Evolutionary conservation across 2,888 invertebrate species (phyloP), one percentile per base, ranked within the genome.

Genomic region (Lasius fuliginosus): DNA sequence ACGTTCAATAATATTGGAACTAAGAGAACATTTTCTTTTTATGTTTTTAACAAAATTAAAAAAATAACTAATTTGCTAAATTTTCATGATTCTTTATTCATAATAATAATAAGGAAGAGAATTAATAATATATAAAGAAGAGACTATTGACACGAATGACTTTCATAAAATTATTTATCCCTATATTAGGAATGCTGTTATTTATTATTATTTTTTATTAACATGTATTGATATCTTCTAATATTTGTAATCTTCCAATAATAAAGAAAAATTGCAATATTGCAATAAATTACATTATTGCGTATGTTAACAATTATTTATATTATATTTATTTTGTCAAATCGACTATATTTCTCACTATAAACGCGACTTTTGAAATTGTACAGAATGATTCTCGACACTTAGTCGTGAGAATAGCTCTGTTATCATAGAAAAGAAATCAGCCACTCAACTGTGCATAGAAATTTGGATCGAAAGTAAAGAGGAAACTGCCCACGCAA

Each of bases 401-500:
- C 9, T 82, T 64, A 62, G 46, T 82, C 46, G 53, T 30, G 56
- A 30, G 23, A 76, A 46, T 18, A n/a, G n/a, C 36, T 84, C 58
- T 53, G 62, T 68, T 85, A 83, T 83, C 65, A 27, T 30, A 49
- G 56, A 75, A 46, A 65, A 62, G 83, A 75, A 58, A 83, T 83
- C 76, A 71, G 23, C 40, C 71, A 23, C 15, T 86, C 79, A 83
- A 75, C 67, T 79, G 76, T 67, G 83, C 69, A 86, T 85, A 89
- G 79, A 87, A 88, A 89, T 87, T 87, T 73, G 68, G 79, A 84
- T 74, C 82, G 58, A 74, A 84, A 81, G 82, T 82, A 82, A 75
- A 76, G 69, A 53, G 77, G 36, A 73, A 27, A 5, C 56, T 79
- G 79, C 79, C 60, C 73, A 73, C 79, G 12, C 79, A 60, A 79